Evolutionary conservation across 2,888 invertebrate species (phyloP).

Genomic region (Campoletis raptor): DNA sequence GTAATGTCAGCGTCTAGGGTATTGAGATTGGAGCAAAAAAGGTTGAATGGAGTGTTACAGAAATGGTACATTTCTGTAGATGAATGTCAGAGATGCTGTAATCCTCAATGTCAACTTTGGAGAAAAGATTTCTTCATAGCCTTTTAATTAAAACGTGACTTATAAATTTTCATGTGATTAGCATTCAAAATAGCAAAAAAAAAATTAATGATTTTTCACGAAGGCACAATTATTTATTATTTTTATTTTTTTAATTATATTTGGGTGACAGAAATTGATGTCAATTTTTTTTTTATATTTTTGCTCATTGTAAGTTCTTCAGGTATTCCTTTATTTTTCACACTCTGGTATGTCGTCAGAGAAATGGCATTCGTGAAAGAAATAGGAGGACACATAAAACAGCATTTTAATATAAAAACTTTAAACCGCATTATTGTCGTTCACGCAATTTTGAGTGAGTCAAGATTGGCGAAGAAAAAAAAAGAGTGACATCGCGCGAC

Average conservation of each 20-base stretch:
- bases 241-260: background rate
- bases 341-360: background rate
- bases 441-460: background rate
- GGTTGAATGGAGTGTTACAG: background rate
- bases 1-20: conserved; percentile 39
- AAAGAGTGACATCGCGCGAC: conserved; percentile 35
- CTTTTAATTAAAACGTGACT: background rate
- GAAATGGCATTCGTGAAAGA: background rate
- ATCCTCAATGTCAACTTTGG: background rate
- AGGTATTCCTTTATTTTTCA: background rate
- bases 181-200: background rate
- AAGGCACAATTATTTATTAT: background rate
- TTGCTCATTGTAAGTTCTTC: no score
- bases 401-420: background rate
- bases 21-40: background rate
- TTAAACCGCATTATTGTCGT: background rate
- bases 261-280: background rate
- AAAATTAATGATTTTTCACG: background rate
- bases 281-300: no score
- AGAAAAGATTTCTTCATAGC: background rate
- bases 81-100: background rate
- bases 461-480: background rate
- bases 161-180: background rate
- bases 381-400: background rate
- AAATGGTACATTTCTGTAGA: background rate